Percentiles rank a stretch among this genome's conserved stretches.
phyloP scores from a whole-genome alignment of 1,140 invertebrate species.

The Aphelenchoides fujianensis region DNA sequence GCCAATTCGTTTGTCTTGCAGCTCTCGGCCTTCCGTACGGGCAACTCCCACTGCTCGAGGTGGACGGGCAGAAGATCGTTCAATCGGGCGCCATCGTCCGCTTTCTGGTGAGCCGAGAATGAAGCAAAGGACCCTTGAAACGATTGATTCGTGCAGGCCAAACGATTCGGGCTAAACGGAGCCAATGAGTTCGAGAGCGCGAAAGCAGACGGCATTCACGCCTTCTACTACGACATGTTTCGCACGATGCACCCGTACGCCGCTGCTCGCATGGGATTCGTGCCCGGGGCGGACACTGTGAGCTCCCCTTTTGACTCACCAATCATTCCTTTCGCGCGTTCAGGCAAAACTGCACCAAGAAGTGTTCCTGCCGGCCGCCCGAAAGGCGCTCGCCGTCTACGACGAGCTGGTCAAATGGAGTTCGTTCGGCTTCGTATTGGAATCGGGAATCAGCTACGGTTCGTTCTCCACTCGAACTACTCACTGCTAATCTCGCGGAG shows the following conservation, averaged over 20 bases:
- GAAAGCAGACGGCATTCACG: constrained; percentile 23
- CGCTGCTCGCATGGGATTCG: neutral
- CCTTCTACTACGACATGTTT: constrained; percentile 12
- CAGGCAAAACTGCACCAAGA: constrained; percentile 29
- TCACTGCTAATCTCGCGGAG: too few relatives aligned
- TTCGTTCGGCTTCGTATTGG: constrained; percentile 14
- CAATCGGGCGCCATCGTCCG: constrained; percentile 30
- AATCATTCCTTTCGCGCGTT: too few relatives aligned
- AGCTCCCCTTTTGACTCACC: neutral
- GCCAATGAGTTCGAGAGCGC: constrained; percentile 26
- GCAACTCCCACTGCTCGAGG: constrained; percentile 32
- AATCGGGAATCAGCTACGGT: neutral
- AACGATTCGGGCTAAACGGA: constrained; percentile 23
- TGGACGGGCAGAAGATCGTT: constrained; percentile 28
- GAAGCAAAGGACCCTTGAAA: too few relatives aligned
- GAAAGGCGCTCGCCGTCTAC: constrained; percentile 14
- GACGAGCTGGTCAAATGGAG: constrained; percentile 1
- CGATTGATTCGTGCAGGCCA: too few relatives aligned
- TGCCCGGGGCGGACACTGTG: neutral
- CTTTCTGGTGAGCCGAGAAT: too few relatives aligned
- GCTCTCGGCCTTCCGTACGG: constrained; percentile 31
- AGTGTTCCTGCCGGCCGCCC: constrained; percentile 15
- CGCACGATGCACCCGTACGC: neutral
- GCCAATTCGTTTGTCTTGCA: neutral
- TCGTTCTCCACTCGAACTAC: neutral